These are phyloP conservation scores for Rhombomys opimus DNA, from an alignment of 2,113 vertebrate species.

Conservation along the genomic window DNA sequence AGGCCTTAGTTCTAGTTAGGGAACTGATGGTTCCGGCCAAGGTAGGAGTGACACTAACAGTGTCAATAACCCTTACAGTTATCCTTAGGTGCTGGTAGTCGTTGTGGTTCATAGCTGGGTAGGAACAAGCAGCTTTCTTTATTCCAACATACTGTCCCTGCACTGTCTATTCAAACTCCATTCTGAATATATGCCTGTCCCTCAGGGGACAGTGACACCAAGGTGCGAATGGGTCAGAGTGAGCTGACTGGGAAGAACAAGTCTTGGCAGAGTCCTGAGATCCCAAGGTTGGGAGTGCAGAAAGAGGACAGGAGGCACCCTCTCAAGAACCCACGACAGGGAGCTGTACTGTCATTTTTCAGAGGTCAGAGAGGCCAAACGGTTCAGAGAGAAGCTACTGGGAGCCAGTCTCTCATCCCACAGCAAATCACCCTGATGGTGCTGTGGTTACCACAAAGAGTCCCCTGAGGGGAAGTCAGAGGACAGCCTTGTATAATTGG, in stretches of 20 bases:
- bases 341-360: not conserved
- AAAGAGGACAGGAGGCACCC: not conserved
- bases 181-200: not conserved
- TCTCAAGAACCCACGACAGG: not conserved
- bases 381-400: not conserved
- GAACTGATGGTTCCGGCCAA: not conserved
- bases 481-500: rapidly evolving
- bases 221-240: not conserved
- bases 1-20: not conserved
- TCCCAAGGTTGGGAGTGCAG: not conserved
- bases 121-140: not conserved
- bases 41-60: not conserved
- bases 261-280: not conserved
- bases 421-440: not conserved
- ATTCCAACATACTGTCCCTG: not conserved
- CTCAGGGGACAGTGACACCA: not conserved
- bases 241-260: not conserved
- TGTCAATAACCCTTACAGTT: not conserved
- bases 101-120: not conserved
- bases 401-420: not conserved
- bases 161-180: not conserved
- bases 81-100: not conserved
- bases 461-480: not conserved
- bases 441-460: not conserved
- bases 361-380: constrained; percentile 1